Evolutionary conservation across 1,140 invertebrate genomes (phyloP).

Genomic region (Mamestra configurata): DNA sequence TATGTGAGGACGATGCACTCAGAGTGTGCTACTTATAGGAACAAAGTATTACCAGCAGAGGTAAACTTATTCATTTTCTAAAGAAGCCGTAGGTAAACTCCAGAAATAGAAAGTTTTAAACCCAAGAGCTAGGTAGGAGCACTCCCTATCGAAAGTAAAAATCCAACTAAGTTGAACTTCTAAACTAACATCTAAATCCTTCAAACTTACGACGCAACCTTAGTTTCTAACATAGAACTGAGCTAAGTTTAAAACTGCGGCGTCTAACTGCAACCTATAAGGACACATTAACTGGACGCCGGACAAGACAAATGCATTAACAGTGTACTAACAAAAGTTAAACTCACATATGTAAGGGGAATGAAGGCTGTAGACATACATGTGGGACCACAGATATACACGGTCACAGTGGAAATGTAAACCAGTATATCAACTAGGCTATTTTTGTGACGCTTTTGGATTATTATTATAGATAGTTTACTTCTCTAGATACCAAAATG

Average conservation of each 20-base stretch:
- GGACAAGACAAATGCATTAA: slow-evolving; percentile 37
- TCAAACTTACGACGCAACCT: neutral
- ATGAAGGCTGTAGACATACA: neutral
- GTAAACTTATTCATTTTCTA: too few relatives aligned
- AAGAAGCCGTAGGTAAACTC: too few relatives aligned
- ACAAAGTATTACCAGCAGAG: too few relatives aligned
- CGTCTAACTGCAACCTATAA: neutral
- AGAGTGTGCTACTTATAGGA: too few relatives aligned
- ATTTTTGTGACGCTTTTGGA: too few relatives aligned
- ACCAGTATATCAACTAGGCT: neutral
- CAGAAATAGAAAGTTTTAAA: too few relatives aligned
- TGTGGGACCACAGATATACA: neutral
- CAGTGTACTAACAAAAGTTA: neutral
- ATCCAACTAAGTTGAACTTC: too few relatives aligned
- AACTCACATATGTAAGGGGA: neutral
- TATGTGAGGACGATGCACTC: too few relatives aligned
- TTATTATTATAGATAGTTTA: too few relatives aligned
- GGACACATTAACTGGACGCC: slow-evolving; percentile 4
- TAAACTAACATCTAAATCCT: slow-evolving; percentile 26
- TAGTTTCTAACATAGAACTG: neutral
- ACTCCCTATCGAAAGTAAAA: too few relatives aligned
- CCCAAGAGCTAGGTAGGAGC: too few relatives aligned
- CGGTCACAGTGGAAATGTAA: neutral
- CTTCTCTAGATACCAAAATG: too few relatives aligned
- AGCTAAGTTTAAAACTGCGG: neutral